Base-by-base conservation (phyloP, 2,797 vertebrate species). In the Melanotaenia boesemani region DNA sequence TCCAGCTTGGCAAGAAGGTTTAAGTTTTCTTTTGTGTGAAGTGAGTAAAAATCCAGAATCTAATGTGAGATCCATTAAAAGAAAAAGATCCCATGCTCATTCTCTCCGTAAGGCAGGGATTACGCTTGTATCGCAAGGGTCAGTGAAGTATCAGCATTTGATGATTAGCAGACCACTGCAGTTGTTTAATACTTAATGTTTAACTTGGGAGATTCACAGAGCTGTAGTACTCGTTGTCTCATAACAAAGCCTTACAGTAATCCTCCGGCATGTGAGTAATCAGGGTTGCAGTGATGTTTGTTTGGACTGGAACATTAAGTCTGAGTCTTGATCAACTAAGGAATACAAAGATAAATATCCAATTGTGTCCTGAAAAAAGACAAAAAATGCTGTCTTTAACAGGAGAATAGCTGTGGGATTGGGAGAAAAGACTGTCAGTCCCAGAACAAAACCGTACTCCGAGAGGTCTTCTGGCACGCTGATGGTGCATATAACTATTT, bases 121-220 rank as follows among this genome's bases (percentile, higher is more conserved):
- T 86, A 68, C 77, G 68, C 56, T 1, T 30, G 41, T 68, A 63
- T 75, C 74, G 20, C 78, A 84, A 55, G 34, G 24, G 48, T 80
- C 74, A 54, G 32, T 59, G 34, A 77, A 79, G 57, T 52, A 75
- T 86, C 58, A 63, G 3, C 34, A 39, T 34, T 72, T 76, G 80
- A 86, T 80, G 81, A 85, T 84, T 68, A 77, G 74, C 87, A 83
- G 81, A 83, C 68, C 72, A 50, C 65, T 41, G 30, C 6, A 57
- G 75, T 71, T 77, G 76, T 67, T 73, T 82, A 48, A 77, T 76
- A 41, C 60, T 79, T 63, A 71, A 75, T 85, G 67, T 60, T 34
- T 81, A 57, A 80, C 78, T 68, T 26, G 70, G 76, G 73, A 50
- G 37, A 84, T 81, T 24, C 63, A 76, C 56, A 46, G 48, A 61